phyloP scores from a whole-genome alignment of 2,888 invertebrate genomes.

The Agrotis exclamationis region DNA sequence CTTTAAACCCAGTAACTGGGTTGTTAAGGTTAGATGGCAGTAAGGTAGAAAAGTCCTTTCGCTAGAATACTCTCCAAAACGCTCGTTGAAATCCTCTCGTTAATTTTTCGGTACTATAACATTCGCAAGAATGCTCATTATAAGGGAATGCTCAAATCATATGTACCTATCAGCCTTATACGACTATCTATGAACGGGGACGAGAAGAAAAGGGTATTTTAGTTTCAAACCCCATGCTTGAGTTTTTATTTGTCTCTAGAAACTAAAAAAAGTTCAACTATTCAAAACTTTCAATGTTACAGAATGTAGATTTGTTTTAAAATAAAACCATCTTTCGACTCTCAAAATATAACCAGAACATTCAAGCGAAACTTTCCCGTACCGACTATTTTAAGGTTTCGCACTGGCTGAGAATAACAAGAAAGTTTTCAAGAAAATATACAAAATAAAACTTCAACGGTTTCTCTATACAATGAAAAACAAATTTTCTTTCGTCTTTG shows the following conservation, averaged over 20 bases:
- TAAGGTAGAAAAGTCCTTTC: no score
- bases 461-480: constrained; percentile 19
- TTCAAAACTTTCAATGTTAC: neutral
- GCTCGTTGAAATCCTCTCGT: no score
- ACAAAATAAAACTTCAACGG: constrained; percentile 23
- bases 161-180: no score
- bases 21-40: neutral
- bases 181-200: no score
- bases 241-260: no score
- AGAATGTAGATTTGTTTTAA: neutral
- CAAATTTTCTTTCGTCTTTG: neutral
- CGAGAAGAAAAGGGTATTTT: no score
- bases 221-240: no score
- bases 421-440: constrained; percentile 40
- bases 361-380: constrained; percentile 34
- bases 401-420: constrained; percentile 25
- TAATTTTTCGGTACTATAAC: no score
- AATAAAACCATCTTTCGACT: neutral
- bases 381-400: constrained; percentile 26
- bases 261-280: no score
- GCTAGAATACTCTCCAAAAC: no score
- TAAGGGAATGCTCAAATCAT: no score
- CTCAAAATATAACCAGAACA: constrained; percentile 11
- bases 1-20: neutral
- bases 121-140: no score